These are phyloP conservation scores for Miniopterus natalensis DNA, from an alignment of 2,113 vertebrate genomes.

Conservation along the genomic window DNA sequence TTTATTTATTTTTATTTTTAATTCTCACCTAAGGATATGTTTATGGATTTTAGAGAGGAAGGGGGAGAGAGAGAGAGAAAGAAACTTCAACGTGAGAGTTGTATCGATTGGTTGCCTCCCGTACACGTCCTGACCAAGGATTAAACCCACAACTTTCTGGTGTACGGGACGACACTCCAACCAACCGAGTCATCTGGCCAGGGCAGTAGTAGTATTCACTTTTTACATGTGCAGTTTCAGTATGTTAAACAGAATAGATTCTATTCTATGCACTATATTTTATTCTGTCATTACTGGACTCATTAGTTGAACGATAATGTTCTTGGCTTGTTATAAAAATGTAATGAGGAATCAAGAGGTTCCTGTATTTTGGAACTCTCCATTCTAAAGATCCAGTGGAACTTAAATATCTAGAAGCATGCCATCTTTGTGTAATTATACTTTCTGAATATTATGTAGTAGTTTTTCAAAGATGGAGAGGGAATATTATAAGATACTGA, in stretches of 20 bases:
- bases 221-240: not conserved
- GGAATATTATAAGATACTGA: not conserved
- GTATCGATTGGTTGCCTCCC: no score
- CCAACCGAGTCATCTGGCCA: no score
- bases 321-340: constrained; percentile 24
- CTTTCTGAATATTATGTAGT: not conserved
- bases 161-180: no score
- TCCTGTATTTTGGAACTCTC: not conserved
- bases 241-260: constrained; percentile 48
- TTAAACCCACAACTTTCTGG: no score
- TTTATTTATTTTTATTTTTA: no score
- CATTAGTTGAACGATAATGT: constrained; percentile 11
- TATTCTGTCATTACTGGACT: not conserved
- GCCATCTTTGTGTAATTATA: not conserved
- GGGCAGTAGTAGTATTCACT: not conserved
- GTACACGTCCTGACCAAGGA: no score
- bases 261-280: not conserved
- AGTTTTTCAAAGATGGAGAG: not conserved
- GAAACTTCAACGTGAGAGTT: no score
- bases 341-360: constrained; percentile 50
- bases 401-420: not conserved
- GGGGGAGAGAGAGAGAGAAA: no score
- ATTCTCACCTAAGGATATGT: no score
- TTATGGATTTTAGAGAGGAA: no score
- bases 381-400: constrained; percentile 24